Evolutionary conservation across 1,140 invertebrate genomes (phyloP), one percentile per base, ranked within the genome.

Genomic region (Drosophila willistoni): DNA sequence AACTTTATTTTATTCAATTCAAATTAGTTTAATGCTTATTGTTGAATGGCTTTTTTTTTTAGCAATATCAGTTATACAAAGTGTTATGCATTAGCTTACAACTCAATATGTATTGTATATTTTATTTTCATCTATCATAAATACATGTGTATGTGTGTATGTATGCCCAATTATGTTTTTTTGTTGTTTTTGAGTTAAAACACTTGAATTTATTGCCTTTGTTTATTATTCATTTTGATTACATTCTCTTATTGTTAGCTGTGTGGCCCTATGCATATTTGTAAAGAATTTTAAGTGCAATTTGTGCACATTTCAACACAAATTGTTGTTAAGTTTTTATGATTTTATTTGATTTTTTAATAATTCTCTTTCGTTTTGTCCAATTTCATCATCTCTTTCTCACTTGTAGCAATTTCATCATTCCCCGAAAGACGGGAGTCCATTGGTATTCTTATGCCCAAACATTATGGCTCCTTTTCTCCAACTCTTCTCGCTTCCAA

Each of bases 271-370:
- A 42, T 42, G n/a, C 13, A 42, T 42, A 42, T 47, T 9, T 19
- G 14, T 47, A 47, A 19, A 22, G 44, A 22, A 51, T 51, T 51
- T 51, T 10, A 22, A 47, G 17, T 51, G 44, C 44, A 51, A 12
- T 51, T 51, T 51, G 5, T 10, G 19, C 7, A 47, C 13, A 44
- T 44, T 44, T 14, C 6, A 17, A 47, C 14, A 47, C 17, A 51
- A 51, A 51, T 51, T 51, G 44, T 51, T 51, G 19, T 51, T 51
- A 17, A 51, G 17, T 51, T 51, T 51, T 51, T 22, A 22, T 51
- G 44, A 51, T 51, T 51, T 51, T 9, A 51, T 19, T 51, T 51
- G 44, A 51, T 51, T 51, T 51, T 51, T 19, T 47, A 19, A 47
- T 47, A 3, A 22, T 14, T 14, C 17, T 14, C 22, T 9, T 36